Conservation (phyloP, 2,888 invertebrate species). For the Agrochola lota region DNA sequence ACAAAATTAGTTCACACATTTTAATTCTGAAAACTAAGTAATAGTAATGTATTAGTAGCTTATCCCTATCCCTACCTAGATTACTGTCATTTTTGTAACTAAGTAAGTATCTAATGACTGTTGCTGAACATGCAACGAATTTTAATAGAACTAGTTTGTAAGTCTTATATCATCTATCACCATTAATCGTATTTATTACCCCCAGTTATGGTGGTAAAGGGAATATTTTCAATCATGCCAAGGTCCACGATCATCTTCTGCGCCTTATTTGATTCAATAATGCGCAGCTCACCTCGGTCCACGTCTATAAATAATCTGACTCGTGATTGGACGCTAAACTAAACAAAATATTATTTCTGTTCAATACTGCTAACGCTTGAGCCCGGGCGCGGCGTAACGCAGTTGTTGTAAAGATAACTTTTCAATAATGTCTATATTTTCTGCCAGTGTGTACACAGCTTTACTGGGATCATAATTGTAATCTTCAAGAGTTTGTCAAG, state of each 20-base stretch:
- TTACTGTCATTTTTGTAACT: not conserved
- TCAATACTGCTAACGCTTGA: slow-evolving; percentile 47
- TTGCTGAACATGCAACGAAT: slow-evolving; percentile 15
- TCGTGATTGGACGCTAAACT: slow-evolving; percentile 65
- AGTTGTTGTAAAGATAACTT: slow-evolving; percentile 45
- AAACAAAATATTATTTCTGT: slow-evolving; percentile 65
- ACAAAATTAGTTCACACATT: not conserved
- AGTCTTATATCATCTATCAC: slow-evolving; percentile 9
- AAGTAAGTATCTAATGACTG: not conserved
- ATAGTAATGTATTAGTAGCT: not conserved
- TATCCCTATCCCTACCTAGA: not conserved
- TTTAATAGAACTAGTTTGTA: slow-evolving; percentile 18
- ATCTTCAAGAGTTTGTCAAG: slow-evolving; percentile 24
- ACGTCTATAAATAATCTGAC: slow-evolving; percentile 69
- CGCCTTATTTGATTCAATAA: slow-evolving; percentile 51
- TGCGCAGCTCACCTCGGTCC: slow-evolving; percentile 46
- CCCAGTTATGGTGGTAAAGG: slow-evolving; percentile 43
- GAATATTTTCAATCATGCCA: slow-evolving; percentile 53
- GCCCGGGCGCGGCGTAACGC: slow-evolving; percentile 26
- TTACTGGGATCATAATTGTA: slow-evolving; percentile 35
- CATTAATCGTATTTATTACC: slow-evolving; percentile 52
- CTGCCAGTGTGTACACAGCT: slow-evolving; percentile 44
- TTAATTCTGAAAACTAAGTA: not conserved
- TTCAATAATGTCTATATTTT: slow-evolving; percentile 31
- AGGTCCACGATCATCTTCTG: slow-evolving; percentile 58